Evolutionary conservation across 2,888 invertebrate genomes (phyloP), one percentile per base, ranked within the genome.

Genomic region (Rhingia rostrata): DNA sequence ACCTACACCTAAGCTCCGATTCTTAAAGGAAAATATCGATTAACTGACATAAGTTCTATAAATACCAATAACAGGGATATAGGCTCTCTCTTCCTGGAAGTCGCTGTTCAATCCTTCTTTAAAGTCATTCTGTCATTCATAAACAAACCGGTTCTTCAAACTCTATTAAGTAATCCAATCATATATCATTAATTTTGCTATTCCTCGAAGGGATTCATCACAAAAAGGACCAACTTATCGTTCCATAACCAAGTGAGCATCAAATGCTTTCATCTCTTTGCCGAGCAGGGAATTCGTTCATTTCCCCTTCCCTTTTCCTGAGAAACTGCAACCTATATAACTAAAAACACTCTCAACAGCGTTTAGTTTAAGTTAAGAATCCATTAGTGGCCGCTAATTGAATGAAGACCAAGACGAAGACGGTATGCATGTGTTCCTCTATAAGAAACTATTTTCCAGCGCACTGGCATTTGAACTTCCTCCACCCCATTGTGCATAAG

Each of bases 381-480:
- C 79, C 79, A 83, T 83, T 83, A 79, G 83, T 74, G 73, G 45
- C 6, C 22, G 10, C 63, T 79, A 79, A 83, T 83, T 83, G 63
- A 79, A 69, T 83, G 43, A 75, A 77, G 47, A 7, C 63, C 69
- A 64, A 70, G 75, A 63, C 45, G 35, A 22, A 49, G 56, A 22
- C 22, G 22, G 22, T 22, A 22, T 64, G 33, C 7, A 54, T 6
- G 51, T 45, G 41, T 9, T 14, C 22, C 22, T 22, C 22, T 22
- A 14, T 6, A n/a, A 12, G 12, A 63, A 60, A 54, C 61, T 73
- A 41, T 56, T 22, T 56, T 58, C 33, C 7, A 9, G 7, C 33
- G 22, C 33, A 41, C 37, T n/a, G 30, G 30, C 35, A 61, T 63
- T 22, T 35, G 35, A 73, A 51, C 60, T 41, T 22, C 51, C 9